phyloP scores from a whole-genome alignment of 1,140 invertebrate genomes.

The Drosophila equinoxialis region DNA sequence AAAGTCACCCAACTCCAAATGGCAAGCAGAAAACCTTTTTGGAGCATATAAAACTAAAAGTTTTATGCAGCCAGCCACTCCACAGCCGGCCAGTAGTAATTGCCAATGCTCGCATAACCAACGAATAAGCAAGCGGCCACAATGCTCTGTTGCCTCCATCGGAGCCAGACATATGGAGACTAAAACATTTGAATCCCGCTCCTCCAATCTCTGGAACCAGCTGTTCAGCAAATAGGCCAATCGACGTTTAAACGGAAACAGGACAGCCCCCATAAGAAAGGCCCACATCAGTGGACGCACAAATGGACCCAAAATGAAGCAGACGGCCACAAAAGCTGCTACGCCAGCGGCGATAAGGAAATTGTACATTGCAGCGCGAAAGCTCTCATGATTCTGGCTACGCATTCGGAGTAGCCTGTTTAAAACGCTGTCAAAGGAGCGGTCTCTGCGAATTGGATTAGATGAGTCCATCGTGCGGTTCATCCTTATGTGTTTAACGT shows the following conservation, averaged over 20 bases:
- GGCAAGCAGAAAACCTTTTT: conserved; percentile 83
- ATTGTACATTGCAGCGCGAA: conserved; percentile 94
- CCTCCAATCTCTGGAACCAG: conserved; percentile 87
- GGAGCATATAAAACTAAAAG: conserved; percentile 85
- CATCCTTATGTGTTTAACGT: conserved; percentile 34
- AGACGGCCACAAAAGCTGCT: conserved; percentile 91
- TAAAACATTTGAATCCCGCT: conserved; percentile 85
- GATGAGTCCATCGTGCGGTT: conserved; percentile 70
- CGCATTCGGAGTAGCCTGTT: conserved; percentile 72
- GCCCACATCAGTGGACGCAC: conserved; percentile 97
- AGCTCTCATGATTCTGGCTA: conserved; percentile 81
- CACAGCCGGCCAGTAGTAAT: conserved; percentile 82
- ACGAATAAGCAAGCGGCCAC: conserved; percentile 87
- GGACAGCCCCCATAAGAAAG: conserved; percentile 92
- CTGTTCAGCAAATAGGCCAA: conserved; percentile 86
- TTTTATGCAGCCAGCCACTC: conserved; percentile 64
- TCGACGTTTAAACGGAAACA: conserved; percentile 92
- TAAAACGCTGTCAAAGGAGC: conserved; percentile 80
- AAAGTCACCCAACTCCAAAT: conserved; percentile 83
- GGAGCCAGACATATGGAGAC: conserved; percentile 89
- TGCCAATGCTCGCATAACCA: conserved; percentile 85
- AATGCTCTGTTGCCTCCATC: conserved; percentile 86
- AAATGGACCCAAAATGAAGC: conserved; percentile 91
- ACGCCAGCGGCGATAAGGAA: conserved; percentile 89
- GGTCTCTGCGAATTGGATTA: conserved; percentile 73